phyloP scores from a whole-genome alignment of 2,797 vertebrate species.

The Siniperca scherzeri region DNA sequence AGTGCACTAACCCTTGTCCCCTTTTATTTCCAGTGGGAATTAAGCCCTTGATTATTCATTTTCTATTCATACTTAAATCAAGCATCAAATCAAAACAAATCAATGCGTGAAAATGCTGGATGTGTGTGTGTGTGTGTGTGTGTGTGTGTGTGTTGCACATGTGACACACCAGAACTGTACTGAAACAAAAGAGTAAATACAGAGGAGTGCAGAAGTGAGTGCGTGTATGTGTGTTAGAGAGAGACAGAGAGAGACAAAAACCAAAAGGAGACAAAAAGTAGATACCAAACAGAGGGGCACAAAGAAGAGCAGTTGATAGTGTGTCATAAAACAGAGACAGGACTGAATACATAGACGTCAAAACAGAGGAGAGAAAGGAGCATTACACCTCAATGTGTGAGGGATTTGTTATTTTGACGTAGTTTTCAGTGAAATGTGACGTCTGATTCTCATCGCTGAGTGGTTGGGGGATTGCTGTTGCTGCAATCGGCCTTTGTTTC shows the following conservation, averaged over 20 bases:
- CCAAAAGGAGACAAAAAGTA: no score
- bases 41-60: not conserved
- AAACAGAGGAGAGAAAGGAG: constrained; percentile 17
- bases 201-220: no score
- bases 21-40: not conserved
- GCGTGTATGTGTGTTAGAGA: not conserved
- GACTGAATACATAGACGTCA: constrained; percentile 19
- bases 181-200: not conserved
- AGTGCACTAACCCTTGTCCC: not conserved
- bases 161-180: not conserved
- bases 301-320: constrained; percentile 14
- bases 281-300: constrained; percentile 25
- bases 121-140: not conserved
- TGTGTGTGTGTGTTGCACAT: not conserved
- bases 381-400: constrained; percentile 37
- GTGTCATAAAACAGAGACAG: constrained; percentile 42
- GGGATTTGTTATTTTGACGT: constrained; percentile 55
- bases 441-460: constrained; percentile 34
- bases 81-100: not conserved
- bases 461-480: constrained; percentile 24
- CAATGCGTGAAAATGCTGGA: not conserved
- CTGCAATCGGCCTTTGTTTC: constrained; percentile 57
- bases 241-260: not conserved
- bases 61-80: not conserved
- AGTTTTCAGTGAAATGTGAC: constrained; percentile 50